These are phyloP conservation scores for Falco naumanni DNA, from an alignment of 2,797 vertebrate genomes.

Conservation along the genomic window DNA sequence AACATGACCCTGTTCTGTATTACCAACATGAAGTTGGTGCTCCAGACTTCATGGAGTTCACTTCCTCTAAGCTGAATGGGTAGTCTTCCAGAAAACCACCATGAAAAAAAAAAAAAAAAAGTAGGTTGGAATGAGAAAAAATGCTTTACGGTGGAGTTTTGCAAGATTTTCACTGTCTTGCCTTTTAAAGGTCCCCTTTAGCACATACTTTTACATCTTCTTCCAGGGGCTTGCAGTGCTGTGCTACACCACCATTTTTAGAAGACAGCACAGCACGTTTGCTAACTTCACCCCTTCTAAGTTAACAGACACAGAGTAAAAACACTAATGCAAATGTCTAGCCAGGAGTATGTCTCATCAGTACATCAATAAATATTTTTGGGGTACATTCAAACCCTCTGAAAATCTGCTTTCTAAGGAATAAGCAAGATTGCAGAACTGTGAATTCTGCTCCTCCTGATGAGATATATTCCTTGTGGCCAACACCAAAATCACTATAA, in stretches of 20 bases:
- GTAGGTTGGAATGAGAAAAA: neutral
- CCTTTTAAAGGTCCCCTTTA: neutral
- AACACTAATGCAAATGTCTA: neutral
- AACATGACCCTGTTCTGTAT: neutral
- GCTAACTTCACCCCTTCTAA: neutral
- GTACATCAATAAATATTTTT: neutral
- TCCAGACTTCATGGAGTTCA: neutral
- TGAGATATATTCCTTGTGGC: neutral
- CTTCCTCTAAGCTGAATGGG: neutral
- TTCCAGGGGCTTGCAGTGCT: neutral
- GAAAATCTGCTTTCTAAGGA: neutral
- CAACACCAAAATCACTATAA: neutral
- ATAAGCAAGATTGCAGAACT: neutral
- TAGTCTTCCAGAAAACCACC: neutral
- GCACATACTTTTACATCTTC: neutral
- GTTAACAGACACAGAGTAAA: neutral
- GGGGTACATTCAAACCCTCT: neutral
- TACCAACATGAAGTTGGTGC: neutral
- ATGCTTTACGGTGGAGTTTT: neutral
- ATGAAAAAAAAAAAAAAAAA: neutral
- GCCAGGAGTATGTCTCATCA: neutral
- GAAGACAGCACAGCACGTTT: neutral
- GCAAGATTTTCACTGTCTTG: neutral
- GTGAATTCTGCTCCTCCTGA: neutral
- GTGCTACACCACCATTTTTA: neutral